phyloP scores from a whole-genome alignment of 1,140 invertebrate genomes.

The Ephestia elutella region DNA sequence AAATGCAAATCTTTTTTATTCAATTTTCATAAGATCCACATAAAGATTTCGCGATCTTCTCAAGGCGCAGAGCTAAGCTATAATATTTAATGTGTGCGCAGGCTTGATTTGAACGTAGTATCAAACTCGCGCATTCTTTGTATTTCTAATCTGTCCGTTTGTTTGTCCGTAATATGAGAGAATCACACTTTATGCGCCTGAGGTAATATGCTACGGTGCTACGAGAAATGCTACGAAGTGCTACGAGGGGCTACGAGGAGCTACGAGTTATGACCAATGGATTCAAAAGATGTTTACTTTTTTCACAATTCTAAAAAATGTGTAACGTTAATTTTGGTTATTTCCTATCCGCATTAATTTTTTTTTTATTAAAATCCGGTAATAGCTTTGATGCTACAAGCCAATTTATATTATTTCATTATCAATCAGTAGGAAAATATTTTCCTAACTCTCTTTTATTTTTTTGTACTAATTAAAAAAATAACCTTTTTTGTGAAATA shows the following conservation, averaged over 20 bases:
- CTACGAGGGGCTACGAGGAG: slow-evolving; percentile 15
- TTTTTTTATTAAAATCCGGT: too few species aligned
- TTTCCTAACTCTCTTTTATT: too few species aligned
- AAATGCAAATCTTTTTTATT: too few species aligned
- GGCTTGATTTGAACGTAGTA: slow-evolving; percentile 68
- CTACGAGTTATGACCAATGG: slow-evolving; percentile 21
- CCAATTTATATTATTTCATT: too few species aligned
- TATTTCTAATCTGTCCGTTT: slow-evolving; percentile 65
- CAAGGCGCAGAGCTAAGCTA: slow-evolving; percentile 53
- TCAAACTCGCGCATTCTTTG: slow-evolving; percentile 67
- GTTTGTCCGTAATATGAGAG: slow-evolving; percentile 51
- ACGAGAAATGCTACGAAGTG: slow-evolving; percentile 17
- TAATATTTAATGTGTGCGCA: slow-evolving; percentile 65
- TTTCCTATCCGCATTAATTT: too few species aligned
- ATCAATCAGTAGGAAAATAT: too few species aligned
- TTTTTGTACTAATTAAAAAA: too few species aligned
- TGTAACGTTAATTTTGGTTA: too few species aligned
- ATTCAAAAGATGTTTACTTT: too few species aligned
- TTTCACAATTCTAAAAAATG: too few species aligned
- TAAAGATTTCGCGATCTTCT: slow-evolving; percentile 35
- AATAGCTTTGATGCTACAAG: too few species aligned
- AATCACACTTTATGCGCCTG: slow-evolving; percentile 40
- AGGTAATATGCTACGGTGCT: slow-evolving; percentile 30
- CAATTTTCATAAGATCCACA: slow-evolving; percentile 9
- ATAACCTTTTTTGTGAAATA: too few species aligned